Conservation (phyloP, 2,888 invertebrate genomes). For the Yponomeuta cagnagella region DNA sequence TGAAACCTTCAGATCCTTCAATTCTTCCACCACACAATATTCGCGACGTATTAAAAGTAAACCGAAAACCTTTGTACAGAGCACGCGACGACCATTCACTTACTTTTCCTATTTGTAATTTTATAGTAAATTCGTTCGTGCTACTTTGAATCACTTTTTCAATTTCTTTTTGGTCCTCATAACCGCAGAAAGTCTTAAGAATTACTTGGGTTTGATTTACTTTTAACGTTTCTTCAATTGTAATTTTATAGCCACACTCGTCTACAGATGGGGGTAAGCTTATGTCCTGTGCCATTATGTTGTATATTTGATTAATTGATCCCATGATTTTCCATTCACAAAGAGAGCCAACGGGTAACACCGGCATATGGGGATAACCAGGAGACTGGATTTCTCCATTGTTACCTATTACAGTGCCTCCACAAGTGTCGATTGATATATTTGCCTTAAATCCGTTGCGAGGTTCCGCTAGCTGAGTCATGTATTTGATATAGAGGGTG, state of each 20-base stretch:
- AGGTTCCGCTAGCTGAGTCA: constrained; percentile 81
- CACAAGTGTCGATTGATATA: constrained; percentile 76
- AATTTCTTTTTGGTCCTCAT: constrained; percentile 24
- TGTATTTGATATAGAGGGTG: constrained; percentile 81
- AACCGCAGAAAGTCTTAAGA: constrained; percentile 43
- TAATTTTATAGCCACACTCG: constrained; percentile 49
- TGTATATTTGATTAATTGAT: constrained; percentile 33
- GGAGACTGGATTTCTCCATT: constrained; percentile 81
- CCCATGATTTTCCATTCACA: constrained; percentile 85
- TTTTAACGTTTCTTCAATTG: constrained; percentile 45
- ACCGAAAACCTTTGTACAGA: constrained; percentile 72
- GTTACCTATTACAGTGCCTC: constrained; percentile 78
- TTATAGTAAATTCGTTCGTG: constrained; percentile 47
- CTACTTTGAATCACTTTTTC: constrained; percentile 30
- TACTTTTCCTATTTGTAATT: constrained; percentile 45
- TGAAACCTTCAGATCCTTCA: constrained; percentile 78
- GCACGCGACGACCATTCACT: constrained; percentile 41
- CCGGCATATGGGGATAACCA: constrained; percentile 75
- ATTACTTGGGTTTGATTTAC: constrained; percentile 39
- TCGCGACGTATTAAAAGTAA: constrained; percentile 76
- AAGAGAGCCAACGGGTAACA: constrained; percentile 72
- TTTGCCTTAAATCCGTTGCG: constrained; percentile 86
- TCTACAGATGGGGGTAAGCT: constrained; percentile 43
- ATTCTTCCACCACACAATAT: constrained; percentile 80
- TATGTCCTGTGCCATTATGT: constrained; percentile 39